These are phyloP conservation scores for Heliconius congener DNA, from an alignment of 1,140 invertebrate species.

Conservation along the genomic window DNA sequence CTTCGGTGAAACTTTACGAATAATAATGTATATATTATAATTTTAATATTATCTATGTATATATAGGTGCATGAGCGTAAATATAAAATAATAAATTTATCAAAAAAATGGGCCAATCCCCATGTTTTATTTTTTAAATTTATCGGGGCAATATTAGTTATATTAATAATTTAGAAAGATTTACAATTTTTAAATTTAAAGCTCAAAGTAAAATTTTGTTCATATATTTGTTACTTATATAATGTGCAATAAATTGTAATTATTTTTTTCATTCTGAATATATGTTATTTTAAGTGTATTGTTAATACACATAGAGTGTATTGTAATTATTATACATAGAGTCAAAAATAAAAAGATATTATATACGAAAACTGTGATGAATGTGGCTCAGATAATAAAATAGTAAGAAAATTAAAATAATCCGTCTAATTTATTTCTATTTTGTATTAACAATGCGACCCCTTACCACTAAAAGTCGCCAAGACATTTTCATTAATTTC, in stretches of 20 bases:
- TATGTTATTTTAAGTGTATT: neutral
- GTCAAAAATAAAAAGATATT: constrained; percentile 30
- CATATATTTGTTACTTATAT: neutral
- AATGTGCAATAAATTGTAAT: constrained; percentile 14
- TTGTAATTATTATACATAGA: constrained; percentile 29
- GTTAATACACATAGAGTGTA: constrained; percentile 10
- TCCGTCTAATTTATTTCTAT: neutral
- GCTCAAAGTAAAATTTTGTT: constrained; percentile 17
- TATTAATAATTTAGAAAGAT: constrained; percentile 19
- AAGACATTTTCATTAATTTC: no score
- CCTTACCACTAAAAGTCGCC: no score
- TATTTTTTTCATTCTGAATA: neutral
- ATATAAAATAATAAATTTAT: neutral
- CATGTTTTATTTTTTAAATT: constrained; percentile 9
- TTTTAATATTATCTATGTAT: neutral
- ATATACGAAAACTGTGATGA: constrained; percentile 74
- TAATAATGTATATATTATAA: constrained; percentile 1
- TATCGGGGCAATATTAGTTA: constrained; percentile 16
- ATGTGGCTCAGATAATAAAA: constrained; percentile 73
- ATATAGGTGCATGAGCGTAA: neutral
- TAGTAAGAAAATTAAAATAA: constrained; percentile 38
- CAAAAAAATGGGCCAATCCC: constrained; percentile 10
- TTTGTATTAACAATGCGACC: no score
- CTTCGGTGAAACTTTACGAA: constrained; percentile 5
- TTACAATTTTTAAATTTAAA: constrained; percentile 13